Evolutionary conservation across 2,113 vertebrate genomes (phyloP), one percentile per base, ranked within the genome.

Genomic region (Alces alces): DNA sequence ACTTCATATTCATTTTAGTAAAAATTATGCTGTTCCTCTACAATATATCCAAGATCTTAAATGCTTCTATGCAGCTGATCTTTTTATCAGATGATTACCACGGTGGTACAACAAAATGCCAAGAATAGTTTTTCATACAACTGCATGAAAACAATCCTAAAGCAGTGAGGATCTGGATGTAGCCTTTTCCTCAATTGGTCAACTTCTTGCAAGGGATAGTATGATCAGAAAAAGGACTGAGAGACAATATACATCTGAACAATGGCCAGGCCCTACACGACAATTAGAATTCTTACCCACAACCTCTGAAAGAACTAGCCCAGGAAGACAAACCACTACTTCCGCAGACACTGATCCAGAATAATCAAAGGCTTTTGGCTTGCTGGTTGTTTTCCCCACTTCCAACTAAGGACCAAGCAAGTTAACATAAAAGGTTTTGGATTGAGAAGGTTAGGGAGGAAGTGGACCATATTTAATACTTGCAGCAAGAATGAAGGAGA

Each of bases 401-500:
- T 58, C 9, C 25, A 86, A 36, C 6, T 87, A 58, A 73, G 12
- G 21, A 45, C 19, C 28, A 76, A 76, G 3, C 10, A 73, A 97
- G 96, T 97, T 97, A 78, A 97, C 93, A 73, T 57, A 93, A 93
- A 96, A 88, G 33, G 60, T 96, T 82, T 36, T 16, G 89, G 89
- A 73, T 84, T 87, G 27, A 60, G 91, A 28, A 97, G 96, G 91
- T 98, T 97, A 36, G 52, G 93, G 9, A 5, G 17, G 17, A 47
- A 19, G 45, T 2, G 89, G n/a, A 19, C 11, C 50, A 66, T 43
- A 80, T 87, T 57, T 87, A 93, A 82, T 73, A 95, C 80, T 94
- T 96, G 97, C 97, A 98, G 98, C 96, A 98, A 96, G 87, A 97
- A 89, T 30, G 52, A 97, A 97, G 97, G 96, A 97, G 86, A 96